A percentile compares a stretch with the other conserved stretches of the same genome.
phyloP scores from a whole-genome alignment of 2,797 vertebrate genomes.

The Falco berigora region DNA sequence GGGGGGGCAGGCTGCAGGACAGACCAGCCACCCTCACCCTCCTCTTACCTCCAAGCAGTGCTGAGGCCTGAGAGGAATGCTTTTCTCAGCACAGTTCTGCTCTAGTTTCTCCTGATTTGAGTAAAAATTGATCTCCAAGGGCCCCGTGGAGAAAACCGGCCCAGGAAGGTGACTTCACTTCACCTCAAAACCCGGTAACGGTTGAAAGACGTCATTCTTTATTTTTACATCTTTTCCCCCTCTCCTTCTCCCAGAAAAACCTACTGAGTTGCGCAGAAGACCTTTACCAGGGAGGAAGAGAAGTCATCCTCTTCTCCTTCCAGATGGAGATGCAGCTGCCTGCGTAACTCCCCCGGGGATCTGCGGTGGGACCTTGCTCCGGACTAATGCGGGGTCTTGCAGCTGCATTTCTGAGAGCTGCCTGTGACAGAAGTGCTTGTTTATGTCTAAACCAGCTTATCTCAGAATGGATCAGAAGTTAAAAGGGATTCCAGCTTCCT shows the following conservation, averaged over 20 bases:
- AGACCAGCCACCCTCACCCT: neutral
- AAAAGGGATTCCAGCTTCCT: conserved; percentile 57
- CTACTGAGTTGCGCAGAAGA: neutral
- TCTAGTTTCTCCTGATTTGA: conserved; percentile 44
- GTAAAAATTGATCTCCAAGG: conserved; percentile 1
- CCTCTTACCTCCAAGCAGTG: neutral
- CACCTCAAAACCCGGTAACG: conserved; percentile 46
- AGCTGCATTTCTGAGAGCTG: conserved; percentile 22
- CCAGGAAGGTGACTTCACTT: conserved; percentile 56
- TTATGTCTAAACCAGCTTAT: conserved; percentile 31
- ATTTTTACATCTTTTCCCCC: conserved; percentile 12
- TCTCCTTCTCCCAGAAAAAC: neutral
- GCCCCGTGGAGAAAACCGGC: conserved; percentile 18
- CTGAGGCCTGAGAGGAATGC: conserved; percentile 25
- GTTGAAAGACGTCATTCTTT: conserved; percentile 32
- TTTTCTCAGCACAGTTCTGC: conserved; percentile 56
- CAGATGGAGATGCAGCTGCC: conserved; percentile 28
- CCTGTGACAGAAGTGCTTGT: neutral
- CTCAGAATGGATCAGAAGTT: conserved; percentile 16
- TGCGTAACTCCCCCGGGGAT: neutral
- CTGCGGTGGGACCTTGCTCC: neutral
- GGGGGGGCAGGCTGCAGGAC: neutral
- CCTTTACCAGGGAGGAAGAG: neutral
- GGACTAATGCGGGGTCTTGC: neutral
- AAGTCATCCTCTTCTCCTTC: neutral